Base-by-base conservation (phyloP, 2,888 invertebrate genomes). In the Artemia sp. region DNA sequence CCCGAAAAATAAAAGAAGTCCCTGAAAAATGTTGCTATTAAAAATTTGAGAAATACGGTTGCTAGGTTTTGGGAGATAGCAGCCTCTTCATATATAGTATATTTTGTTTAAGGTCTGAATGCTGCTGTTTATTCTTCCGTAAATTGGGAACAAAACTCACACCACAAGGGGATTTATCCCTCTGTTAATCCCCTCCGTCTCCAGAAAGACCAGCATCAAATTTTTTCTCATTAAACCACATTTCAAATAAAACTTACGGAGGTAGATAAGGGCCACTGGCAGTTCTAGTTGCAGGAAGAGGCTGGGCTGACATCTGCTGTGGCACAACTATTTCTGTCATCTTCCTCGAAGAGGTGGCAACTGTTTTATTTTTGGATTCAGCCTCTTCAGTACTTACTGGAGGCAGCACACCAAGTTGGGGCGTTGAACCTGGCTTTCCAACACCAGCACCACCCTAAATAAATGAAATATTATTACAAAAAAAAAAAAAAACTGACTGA, bases 381-480 rank as follows among this genome's bases (percentile, higher is more conserved):
- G 10, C 64, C 64, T 58, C 64, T n/a, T 58, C 64, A 10, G 24
- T 24, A 24, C 14, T 58, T 8, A 24, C 64, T 2, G 24, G n/a
- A 9, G 64, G 64, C 64, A 58, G 12, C 9, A 24, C 24, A 19
- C 64, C 64, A n/a, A 19, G 64, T 58, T n/a, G 64, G 64, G 64
- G 64, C 24, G 24, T 19, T n/a, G 64, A n/a, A 58, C 64, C 64
- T 24, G 64, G 64, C 64, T 58, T 58, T 8, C 64, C 10, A 24
- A 58, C 64, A 58, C 64, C 64, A 58, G 64, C 64, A 9, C 64
- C 64, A 24, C 64, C 64, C 64, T 58, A 24, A 24, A 58, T n/a
- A 8, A 58, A 58, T 38, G 38, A 3, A 58, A 38, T 1, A 58
- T 11, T 9, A n/a, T 58, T 24, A 9, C 24, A 10, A 10, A 58